Base-by-base conservation (phyloP, 2,888 invertebrate species). In the Scrobipalpa costella region DNA sequence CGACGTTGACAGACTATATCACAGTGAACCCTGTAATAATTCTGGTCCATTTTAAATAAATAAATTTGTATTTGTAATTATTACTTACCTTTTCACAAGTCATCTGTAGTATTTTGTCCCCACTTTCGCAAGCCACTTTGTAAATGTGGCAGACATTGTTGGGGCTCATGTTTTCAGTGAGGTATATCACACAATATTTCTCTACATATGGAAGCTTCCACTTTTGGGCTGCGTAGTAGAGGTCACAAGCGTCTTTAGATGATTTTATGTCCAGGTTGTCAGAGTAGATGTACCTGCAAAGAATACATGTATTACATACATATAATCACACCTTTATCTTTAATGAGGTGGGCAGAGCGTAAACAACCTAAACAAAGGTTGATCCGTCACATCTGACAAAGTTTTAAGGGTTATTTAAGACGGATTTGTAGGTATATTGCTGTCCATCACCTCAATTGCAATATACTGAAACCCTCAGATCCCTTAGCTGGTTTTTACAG, bases 221-320 rank as follows among this genome's bases (percentile, higher is more conserved):
- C 27, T 58, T 55, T 3, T 19, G 19, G 13, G 49, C 63, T 11
- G 49, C 49, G 5, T 47, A 13, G 49, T 63, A 58, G 3, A 63
- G 57, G 7, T 63, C 57, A 19, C 47, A 63, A 2, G 63, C 63
- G 13, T 49, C 21, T 19, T 38, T 33, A 11, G 47, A 33, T 19
- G 57, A 33, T n/a, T 7, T 40, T 58, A 63, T 58, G 47, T 36
- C 47, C n/a, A 63, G n/a, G 15, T 63, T 49, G 44, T 63, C 63
- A 13, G 63, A 58, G 49, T 63, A 63, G 19, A 63, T 58, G 49
- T 63, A 63, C 21, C 63, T 63, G 49, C 7, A 58, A 63, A n/a
- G 5, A n/a, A 33, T 34, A 17, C 15, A 15, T 49, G 17, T 49
- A 7, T 17, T 2, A 2, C n/a, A 49, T 9, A 49, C n/a, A n/a